These are phyloP conservation scores for Premnoplex brunnescens DNA, from an alignment of 2,797 vertebrate genomes.

Conservation along the genomic window DNA sequence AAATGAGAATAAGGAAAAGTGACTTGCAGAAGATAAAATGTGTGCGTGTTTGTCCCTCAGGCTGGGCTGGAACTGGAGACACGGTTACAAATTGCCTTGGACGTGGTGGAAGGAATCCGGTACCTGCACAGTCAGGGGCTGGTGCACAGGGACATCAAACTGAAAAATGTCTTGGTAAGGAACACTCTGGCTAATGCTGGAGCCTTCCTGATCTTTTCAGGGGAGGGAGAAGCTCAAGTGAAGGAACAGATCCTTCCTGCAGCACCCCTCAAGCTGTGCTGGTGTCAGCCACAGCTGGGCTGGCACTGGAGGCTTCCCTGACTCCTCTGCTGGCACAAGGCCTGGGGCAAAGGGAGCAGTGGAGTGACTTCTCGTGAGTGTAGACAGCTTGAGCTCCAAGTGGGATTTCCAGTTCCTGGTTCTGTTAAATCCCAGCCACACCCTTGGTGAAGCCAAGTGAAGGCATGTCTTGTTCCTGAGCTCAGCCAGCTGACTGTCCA, in stretches of 20 bases:
- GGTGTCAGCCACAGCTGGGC: neutral
- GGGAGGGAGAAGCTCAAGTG: neutral
- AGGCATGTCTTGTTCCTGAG: neutral
- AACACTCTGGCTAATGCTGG: neutral
- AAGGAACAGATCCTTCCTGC: neutral
- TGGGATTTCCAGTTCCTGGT: neutral
- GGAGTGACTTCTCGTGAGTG: neutral
- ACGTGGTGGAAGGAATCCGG: slow-evolving; percentile 96
- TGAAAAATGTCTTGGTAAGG: slow-evolving; percentile 97
- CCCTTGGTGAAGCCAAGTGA: neutral
- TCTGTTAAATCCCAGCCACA: neutral
- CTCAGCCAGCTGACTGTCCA: neutral
- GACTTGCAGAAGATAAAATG: neutral
- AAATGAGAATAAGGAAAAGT: neutral
- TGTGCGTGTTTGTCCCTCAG: slow-evolving; percentile 65
- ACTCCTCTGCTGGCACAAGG: neutral
- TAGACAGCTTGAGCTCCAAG: neutral
- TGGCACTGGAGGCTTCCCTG: neutral
- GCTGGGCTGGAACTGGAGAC: slow-evolving; percentile 86
- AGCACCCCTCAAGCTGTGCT: neutral
- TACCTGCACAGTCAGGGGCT: slow-evolving; percentile 96
- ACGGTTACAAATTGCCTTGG: slow-evolving; percentile 91
- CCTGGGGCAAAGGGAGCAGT: neutral
- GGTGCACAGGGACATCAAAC: slow-evolving; percentile 95
- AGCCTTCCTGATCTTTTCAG: neutral